Evolutionary conservation across 1,140 invertebrate genomes (phyloP).

Genomic region (Bombus confusus): DNA sequence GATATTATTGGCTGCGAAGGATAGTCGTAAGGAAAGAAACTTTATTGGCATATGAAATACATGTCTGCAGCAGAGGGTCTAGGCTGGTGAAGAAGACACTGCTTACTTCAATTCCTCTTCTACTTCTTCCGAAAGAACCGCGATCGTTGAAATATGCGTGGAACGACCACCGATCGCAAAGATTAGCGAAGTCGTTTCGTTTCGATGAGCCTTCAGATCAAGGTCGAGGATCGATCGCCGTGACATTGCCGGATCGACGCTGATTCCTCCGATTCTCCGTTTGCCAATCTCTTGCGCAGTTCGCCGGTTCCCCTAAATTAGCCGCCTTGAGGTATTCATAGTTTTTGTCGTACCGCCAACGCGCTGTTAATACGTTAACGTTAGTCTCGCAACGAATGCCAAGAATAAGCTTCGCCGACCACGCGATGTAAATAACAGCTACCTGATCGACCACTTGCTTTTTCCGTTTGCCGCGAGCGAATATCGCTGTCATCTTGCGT

Average conservation of each 20-base stretch:
- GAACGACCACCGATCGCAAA: conserved; percentile 9
- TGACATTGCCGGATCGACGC: conserved; percentile 25
- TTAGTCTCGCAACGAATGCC: conserved; percentile 62
- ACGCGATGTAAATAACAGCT: background rate
- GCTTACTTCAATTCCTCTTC: background rate
- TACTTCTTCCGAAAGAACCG: too few relatives aligned
- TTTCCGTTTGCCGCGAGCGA: background rate
- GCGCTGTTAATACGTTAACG: conserved; percentile 61
- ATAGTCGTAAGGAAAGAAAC: background rate
- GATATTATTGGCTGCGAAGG: background rate
- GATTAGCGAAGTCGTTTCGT: conserved; percentile 34
- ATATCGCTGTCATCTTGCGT: accelerated
- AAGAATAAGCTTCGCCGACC: conserved; percentile 55
- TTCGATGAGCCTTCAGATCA: conserved; percentile 24
- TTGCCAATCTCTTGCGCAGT: too few relatives aligned
- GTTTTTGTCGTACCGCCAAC: conserved; percentile 42
- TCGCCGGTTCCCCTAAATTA: background rate
- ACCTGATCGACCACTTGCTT: background rate
- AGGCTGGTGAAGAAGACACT: background rate
- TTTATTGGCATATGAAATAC: background rate
- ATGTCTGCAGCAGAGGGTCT: background rate
- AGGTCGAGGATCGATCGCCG: conserved; percentile 30
- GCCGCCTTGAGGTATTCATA: conserved; percentile 75
- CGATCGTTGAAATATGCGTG: background rate
- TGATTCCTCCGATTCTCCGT: background rate